Percentiles rank a stretch among this genome's conserved stretches.
Conservation (phyloP, 2,113 vertebrate species). For the Eupsittula cactorum region DNA sequence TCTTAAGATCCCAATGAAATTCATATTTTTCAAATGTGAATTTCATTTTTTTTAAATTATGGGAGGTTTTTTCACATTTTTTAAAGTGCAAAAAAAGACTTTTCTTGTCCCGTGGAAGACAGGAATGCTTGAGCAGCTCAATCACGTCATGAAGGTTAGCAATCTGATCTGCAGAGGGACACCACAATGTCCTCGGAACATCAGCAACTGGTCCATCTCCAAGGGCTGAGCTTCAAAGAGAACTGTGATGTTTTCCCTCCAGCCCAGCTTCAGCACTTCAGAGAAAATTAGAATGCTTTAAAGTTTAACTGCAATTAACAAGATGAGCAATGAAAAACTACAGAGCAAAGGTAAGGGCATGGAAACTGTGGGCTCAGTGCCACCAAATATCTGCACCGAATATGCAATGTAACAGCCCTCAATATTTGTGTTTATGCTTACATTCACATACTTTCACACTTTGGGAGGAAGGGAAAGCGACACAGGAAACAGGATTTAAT, state of each 20-base stretch:
- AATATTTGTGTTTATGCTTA: not conserved
- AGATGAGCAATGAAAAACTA: not conserved
- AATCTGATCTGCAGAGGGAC: not conserved
- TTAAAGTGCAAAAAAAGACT: not conserved
- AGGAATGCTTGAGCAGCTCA: not conserved
- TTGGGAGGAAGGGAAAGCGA: not conserved
- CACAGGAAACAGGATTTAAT: not conserved
- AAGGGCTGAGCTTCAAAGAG: slow-evolving; percentile 33
- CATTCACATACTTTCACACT: slow-evolving; percentile 3
- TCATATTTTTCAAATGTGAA: not conserved
- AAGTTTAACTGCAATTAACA: slow-evolving; percentile 45
- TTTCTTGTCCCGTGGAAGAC: not conserved
- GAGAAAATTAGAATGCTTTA: slow-evolving; percentile 23
- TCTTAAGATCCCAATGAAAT: not conserved
- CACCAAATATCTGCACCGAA: not conserved
- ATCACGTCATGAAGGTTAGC: not conserved
- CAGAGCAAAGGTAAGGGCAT: slow-evolving; percentile 34
- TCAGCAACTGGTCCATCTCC: slow-evolving; percentile 12
- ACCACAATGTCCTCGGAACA: not conserved
- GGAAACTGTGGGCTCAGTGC: slow-evolving; percentile 3
- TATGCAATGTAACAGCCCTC: not conserved
- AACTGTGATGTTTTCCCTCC: slow-evolving; percentile 32
- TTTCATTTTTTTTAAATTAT: not conserved
- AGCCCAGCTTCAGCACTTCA: slow-evolving; percentile 32
- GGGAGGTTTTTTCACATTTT: not conserved